Percentiles rank a stretch among this genome's conserved stretches.
phyloP scores from a whole-genome alignment of 2,113 vertebrate species.

The Ia io region DNA sequence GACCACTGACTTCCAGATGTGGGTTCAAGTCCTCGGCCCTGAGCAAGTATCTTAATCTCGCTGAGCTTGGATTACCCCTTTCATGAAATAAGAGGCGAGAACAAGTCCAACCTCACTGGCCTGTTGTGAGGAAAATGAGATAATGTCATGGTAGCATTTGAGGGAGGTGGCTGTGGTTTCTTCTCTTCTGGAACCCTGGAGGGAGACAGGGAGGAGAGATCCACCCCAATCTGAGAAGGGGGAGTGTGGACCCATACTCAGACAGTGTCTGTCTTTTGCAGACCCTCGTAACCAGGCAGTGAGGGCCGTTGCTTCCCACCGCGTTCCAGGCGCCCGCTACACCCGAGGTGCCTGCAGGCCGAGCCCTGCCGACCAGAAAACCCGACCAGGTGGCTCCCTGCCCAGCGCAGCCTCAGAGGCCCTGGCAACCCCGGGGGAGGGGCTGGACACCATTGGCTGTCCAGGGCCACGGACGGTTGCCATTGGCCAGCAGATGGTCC shows the following conservation, averaged over 20 bases:
- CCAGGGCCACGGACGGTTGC: rapidly evolving
- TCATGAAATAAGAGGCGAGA: background rate
- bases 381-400: constrained; percentile 58
- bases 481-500: background rate
- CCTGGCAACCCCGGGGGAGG: background rate
- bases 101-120: background rate
- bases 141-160: background rate
- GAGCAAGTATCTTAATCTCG: background rate
- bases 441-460: constrained; percentile 11
- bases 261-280: constrained; percentile 73
- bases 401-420: background rate
- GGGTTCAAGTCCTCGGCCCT: background rate
- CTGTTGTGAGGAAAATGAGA: background rate
- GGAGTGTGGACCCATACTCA: constrained; percentile 25
- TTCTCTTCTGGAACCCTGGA: background rate
- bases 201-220: background rate
- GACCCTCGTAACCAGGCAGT: constrained; percentile 63
- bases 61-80: background rate
- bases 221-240: background rate
- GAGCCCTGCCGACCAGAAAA: constrained; percentile 64
- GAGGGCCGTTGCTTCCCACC: constrained; percentile 39
- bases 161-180: background rate
- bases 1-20: background rate
- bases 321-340: constrained; percentile 35
- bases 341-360: constrained; percentile 57